These are phyloP conservation scores for Epizoanthus illoricatus DNA, from an alignment of 92 coral and sea anemone genomes.

Conservation along the genomic window DNA sequence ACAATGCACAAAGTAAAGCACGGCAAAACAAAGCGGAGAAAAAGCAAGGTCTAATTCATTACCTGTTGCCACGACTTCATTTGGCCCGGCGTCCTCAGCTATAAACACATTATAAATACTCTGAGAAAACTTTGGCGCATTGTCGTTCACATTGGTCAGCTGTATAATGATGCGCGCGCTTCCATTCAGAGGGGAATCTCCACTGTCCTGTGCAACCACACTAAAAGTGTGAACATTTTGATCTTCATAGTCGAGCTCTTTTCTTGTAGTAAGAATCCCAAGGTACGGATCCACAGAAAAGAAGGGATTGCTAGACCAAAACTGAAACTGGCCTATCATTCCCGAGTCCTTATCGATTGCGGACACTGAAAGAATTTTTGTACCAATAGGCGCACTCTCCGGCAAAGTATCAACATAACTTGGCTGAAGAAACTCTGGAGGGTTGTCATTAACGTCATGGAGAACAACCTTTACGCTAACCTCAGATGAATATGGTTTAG, in stretches of 20 bases:
- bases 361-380: conserved; percentile 80
- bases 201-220: conserved; percentile 88
- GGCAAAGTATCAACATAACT: conserved; percentile 82
- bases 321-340: conserved; percentile 79
- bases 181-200: conserved; percentile 74
- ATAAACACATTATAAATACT: conserved; percentile 65
- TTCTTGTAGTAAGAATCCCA: conserved; percentile 76
- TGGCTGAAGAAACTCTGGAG: conserved; percentile 77
- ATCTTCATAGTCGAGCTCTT: conserved; percentile 74
- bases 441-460: conserved; percentile 83
- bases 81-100: conserved; percentile 85
- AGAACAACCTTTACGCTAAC: conserved; percentile 71
- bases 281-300: conserved; percentile 85
- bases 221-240: conserved; percentile 60
- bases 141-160: conserved; percentile 87
- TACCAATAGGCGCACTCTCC: conserved; percentile 95
- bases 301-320: conserved; percentile 56
- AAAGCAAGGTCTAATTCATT: not conserved
- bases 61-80: conserved; percentile 88
- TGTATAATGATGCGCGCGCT: conserved; percentile 76
- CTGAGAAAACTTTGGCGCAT: conserved; percentile 81
- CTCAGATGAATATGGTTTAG: conserved; percentile 58
- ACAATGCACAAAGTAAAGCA: too few relatives aligned
- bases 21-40: too few relatives aligned
- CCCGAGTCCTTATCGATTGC: conserved; percentile 94